phyloP scores from a whole-genome alignment of 2,113 vertebrate genomes.

The Pituophis catenifer region DNA sequence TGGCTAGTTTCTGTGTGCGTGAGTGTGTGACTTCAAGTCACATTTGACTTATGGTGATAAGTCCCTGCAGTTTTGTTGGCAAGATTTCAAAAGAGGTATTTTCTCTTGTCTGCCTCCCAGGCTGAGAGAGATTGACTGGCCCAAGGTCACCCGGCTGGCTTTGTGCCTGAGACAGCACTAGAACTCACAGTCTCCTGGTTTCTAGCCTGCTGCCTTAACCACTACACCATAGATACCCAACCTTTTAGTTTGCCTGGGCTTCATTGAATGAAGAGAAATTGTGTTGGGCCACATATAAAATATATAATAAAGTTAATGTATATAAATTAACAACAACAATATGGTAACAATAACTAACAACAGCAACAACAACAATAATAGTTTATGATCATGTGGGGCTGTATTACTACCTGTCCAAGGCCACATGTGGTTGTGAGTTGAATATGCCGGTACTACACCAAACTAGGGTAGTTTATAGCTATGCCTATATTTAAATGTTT shows the following conservation, averaged over 20 bases:
- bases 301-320: background rate
- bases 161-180: background rate
- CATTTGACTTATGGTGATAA: background rate
- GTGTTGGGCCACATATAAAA: background rate
- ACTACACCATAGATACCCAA: background rate
- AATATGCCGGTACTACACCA: too few species aligned
- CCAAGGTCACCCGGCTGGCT: background rate
- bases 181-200: background rate
- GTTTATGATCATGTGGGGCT: too few species aligned
- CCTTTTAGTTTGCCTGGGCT: background rate
- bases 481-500: background rate
- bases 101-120: background rate
- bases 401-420: too few species aligned
- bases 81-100: background rate
- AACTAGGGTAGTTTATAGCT: too few species aligned
- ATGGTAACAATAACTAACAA: too few species aligned
- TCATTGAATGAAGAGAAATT: background rate
- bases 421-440: too few species aligned
- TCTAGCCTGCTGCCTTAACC: background rate
- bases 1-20: background rate
- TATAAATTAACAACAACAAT: too few species aligned
- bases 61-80: background rate
- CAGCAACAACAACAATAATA: too few species aligned
- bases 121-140: background rate
- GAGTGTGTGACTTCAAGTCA: background rate